Evolutionary conservation across 2,113 vertebrate species (phyloP), one percentile per base, ranked within the genome.

Genomic region (Paraplagusia blochii): DNA sequence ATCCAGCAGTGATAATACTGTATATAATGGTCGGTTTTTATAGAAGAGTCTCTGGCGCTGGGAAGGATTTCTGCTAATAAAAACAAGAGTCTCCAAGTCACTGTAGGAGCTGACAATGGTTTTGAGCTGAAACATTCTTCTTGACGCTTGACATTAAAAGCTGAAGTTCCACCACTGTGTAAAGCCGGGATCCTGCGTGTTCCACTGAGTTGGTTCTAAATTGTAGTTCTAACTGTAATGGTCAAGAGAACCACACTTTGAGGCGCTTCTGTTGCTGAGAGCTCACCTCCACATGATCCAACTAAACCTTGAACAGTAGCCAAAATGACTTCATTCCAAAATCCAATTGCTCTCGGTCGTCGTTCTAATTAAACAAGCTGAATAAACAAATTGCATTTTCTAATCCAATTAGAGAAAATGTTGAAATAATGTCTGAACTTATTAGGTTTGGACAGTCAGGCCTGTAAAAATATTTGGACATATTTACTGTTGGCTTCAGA

Each of bases 51-150:
- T 72, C 49, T 63, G 52, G 72, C 66, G 43, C 74, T 70, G 77
- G 74, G 75, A 74, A 66, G 77, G 69, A 84, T 87, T 82, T 66
- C 73, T 77, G 73, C 65, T 80, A 85, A 87, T 84, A 85, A 83
- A 84, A 87, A 66, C 46, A 1, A 74, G 83, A 74, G 76, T 36
- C 78, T 83, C 74, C 52, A 44, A 18, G 7, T 54, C 46, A 45
- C 75, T 53, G 47, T 62, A 48, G 53, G 66, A 65, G 55, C 66
- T 57, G 68, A 76, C 69, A 58, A 71, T 82, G 66, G 69, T 74
- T 79, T 54, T 57, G 62, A 66, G 59, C 55, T 58, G 46, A 74
- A 73, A 72, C 61, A 86, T 83, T 88, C 67, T 81, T 83, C 60
- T 74, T 86, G 71, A 80, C 70, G 44, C n/a, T 62, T 43, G 58